These are phyloP conservation scores for Diplazon laetatorius DNA, from an alignment of 2,888 invertebrate genomes.

Conservation along the genomic window DNA sequence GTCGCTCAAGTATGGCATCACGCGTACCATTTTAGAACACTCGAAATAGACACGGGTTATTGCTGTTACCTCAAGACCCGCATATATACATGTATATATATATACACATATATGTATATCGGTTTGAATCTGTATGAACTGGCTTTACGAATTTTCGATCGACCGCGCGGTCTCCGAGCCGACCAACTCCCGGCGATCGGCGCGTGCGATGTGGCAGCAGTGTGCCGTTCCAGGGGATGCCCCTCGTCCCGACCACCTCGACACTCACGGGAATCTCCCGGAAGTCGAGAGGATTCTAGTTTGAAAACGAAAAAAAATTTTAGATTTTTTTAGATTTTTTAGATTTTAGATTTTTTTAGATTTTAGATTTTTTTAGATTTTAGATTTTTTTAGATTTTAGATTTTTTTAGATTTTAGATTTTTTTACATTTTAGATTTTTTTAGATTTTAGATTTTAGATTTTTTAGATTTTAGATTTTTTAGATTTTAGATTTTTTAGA, in stretches of 20 bases:
- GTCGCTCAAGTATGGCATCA: conserved; percentile 80
- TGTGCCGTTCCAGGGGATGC: conserved; percentile 1
- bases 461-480: no score
- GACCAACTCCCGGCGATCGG: background rate
- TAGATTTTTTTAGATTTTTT: no score
- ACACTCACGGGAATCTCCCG: conserved; percentile 21
- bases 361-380: no score
- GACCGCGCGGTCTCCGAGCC: conserved; percentile 26
- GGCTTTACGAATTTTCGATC: conserved; percentile 15
- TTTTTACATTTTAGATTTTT: no score
- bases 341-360: no score
- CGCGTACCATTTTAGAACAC: conserved; percentile 79
- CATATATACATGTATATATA: no score
- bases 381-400: no score
- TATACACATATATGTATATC: no score
- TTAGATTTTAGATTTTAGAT: no score
- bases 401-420: background rate
- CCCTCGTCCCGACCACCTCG: conserved; percentile 9
- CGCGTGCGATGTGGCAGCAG: background rate
- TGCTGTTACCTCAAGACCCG: conserved; percentile 69
- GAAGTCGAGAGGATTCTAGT: background rate
- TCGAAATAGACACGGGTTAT: conserved; percentile 79
- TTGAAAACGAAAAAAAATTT: no score
- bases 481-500: background rate
- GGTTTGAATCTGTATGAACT: conserved; percentile 15